These are phyloP conservation scores for Urosaurus nigricauda DNA, from an alignment of 2,797 vertebrate genomes.

Conservation along the genomic window DNA sequence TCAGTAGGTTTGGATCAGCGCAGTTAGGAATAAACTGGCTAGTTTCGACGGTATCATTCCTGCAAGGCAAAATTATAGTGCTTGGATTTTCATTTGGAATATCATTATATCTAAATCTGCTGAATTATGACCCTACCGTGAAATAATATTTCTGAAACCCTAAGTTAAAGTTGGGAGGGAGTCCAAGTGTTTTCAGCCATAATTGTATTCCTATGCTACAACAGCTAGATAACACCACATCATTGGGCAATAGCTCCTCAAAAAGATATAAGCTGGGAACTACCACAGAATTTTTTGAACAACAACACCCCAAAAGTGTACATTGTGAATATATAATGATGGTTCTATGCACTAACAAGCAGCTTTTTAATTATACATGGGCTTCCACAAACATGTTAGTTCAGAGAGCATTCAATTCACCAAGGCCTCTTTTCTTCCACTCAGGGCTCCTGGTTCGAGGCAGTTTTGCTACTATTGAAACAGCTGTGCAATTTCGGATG, in stretches of 20 bases:
- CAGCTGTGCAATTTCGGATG: constrained; percentile 78
- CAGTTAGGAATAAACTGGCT: constrained; percentile 60
- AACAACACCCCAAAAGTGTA: constrained; percentile 63
- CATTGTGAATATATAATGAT: constrained; percentile 71
- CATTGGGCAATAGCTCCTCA: constrained; percentile 57
- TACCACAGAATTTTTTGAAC: not conserved
- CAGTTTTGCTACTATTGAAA: constrained; percentile 75
- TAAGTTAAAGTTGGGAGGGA: constrained; percentile 62
- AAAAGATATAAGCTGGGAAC: constrained; percentile 69
- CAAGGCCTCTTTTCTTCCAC: constrained; percentile 75
- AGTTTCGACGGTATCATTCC: constrained; percentile 61
- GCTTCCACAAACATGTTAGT: constrained; percentile 78
- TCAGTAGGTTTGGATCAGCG: constrained; percentile 63
- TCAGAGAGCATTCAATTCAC: constrained; percentile 75
- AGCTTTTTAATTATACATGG: constrained; percentile 79
- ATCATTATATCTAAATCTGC: constrained; percentile 61
- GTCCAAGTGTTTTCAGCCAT: constrained; percentile 69
- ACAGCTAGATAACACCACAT: constrained; percentile 60
- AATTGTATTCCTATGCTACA: constrained; percentile 66
- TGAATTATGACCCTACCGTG: constrained; percentile 57
- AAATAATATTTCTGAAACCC: constrained; percentile 71
- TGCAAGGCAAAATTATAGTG: constrained; percentile 61
- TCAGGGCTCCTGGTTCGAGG: constrained; percentile 70
- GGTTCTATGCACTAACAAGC: constrained; percentile 72
- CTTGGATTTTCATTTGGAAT: constrained; percentile 66